phyloP scores from a whole-genome alignment of 2,888 invertebrate species.

The Argyra leucocephala region DNA sequence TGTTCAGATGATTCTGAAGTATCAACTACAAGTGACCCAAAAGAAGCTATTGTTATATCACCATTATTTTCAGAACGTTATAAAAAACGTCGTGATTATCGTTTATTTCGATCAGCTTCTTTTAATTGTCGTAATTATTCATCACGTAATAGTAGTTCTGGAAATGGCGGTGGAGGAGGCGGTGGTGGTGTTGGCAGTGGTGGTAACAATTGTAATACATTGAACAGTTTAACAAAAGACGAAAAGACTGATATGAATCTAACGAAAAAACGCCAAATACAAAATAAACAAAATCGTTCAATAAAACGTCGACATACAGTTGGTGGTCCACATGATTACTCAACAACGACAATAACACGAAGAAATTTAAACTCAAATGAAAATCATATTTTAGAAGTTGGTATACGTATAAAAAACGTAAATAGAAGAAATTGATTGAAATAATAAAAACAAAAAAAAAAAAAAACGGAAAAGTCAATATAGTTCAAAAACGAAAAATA shows the following conservation, averaged over 20 bases:
- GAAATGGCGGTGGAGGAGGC: conserved; percentile 34
- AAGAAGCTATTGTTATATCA: conserved; percentile 38
- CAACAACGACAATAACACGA: conserved; percentile 26
- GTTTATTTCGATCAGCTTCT: conserved; percentile 42
- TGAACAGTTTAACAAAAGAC: conserved; percentile 51
- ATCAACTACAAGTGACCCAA: conserved; percentile 40
- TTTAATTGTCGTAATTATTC: conserved; percentile 44
- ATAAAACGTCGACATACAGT: conserved; percentile 86
- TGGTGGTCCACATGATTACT: conserved; percentile 79
- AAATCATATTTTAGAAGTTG: conserved; percentile 40
- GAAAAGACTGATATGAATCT: conserved; percentile 73
- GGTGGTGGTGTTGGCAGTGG: conserved; percentile 26
- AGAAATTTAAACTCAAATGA: conserved; percentile 22
- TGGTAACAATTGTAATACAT: conserved; percentile 35
- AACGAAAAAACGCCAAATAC: conserved; percentile 58
- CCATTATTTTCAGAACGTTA: conserved; percentile 41
- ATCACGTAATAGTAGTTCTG: conserved; percentile 41
- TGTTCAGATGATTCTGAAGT: conserved; percentile 34
- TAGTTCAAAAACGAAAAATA: no score
- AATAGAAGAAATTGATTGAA: no score
- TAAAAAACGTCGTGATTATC: conserved; percentile 41
- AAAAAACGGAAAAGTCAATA: no score
- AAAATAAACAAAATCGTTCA: conserved; percentile 47
- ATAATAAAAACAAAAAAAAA: no score
- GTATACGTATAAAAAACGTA: no score